Conservation (phyloP, 2,797 vertebrate species). For the Siniperca scherzeri region DNA sequence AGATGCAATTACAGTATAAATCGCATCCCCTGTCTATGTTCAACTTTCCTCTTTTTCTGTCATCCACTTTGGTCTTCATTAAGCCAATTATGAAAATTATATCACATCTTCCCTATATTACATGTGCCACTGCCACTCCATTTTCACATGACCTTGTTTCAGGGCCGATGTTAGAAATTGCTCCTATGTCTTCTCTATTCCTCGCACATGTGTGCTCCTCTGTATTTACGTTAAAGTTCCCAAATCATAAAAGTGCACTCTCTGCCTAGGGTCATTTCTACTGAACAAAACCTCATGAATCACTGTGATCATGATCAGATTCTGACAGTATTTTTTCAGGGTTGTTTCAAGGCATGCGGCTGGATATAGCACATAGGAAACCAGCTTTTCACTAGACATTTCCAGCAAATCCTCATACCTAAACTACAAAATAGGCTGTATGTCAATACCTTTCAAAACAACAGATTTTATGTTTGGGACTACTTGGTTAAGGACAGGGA, state of each 20-base stretch:
- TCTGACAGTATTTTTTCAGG: conserved; percentile 31
- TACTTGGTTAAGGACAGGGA: neutral
- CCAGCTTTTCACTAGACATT: conserved; percentile 24
- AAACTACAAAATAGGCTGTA: neutral
- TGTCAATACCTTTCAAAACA: neutral
- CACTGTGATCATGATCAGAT: conserved; percentile 36
- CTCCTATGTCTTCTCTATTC: conserved; percentile 11
- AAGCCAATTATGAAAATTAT: conserved; percentile 51
- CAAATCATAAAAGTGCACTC: conserved; percentile 1
- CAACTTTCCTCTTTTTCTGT: conserved; percentile 36
- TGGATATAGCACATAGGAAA: conserved; percentile 27
- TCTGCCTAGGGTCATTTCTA: conserved; percentile 8
- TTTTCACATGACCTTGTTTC: conserved; percentile 17
- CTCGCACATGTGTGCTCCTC: neutral
- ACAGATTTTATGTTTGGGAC: neutral
- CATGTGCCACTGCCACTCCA: neutral
- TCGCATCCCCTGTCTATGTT: conserved; percentile 33
- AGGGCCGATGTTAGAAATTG: neutral
- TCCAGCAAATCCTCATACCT: conserved; percentile 5
- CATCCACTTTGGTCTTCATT: conserved; percentile 46
- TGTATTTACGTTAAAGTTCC: conserved; percentile 7
- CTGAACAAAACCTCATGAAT: conserved; percentile 37
- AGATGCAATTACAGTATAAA: conserved; percentile 44
- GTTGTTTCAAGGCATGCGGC: conserved; percentile 19
- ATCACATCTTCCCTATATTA: conserved; percentile 23